Evolutionary conservation across 2,888 invertebrate species (phyloP), one percentile per base, ranked within the genome.

Genomic region (Drosophila mettleri): DNA sequence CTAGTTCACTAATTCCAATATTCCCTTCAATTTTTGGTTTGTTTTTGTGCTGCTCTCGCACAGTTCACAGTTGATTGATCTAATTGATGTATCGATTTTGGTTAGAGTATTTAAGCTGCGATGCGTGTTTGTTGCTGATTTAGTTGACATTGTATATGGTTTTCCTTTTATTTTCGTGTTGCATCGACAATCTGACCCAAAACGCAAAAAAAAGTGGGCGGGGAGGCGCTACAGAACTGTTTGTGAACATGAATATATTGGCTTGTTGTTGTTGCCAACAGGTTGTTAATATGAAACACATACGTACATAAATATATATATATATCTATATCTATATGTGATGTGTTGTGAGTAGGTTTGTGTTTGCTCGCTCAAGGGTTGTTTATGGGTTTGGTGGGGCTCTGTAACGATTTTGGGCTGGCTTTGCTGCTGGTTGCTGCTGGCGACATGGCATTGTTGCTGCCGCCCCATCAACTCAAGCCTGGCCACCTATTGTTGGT

Each of bases 271-370:
- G 49, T 55, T 62, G 54, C 41, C 81, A 83, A 84, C 87, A 84
- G 83, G 83, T 84, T 84, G 83, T 63, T 82, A 85, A 61, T 79
- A 69, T 66, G 61, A 18, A 75, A 59, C 69, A 66, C 46, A 58
- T 60, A 70, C 73, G 34, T 6, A 22, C 43, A 39, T 53, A 36
- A 38, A 51, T 59, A 38, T 61, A 46, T 53, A 55, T 53, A 4
- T 39, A n/a, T 22, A 16, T 34, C 10, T 34, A 22, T 49, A 24
- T 22, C 9, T 22, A 33, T 9, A 18, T 33, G 22, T 29, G 48
- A 16, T 36, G 24, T 57, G 46, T 27, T 39, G 45, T 48, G 53
- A 41, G 20, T n/a, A 24, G n/a, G 24, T 27, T 16, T 52, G 38
- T 52, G 38, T 60, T 31, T 20, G 33, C 24, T 49, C n/a, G 51